Evolutionary conservation across 2,797 vertebrate genomes (phyloP).

Genomic region (Aviceda cuculoides): DNA sequence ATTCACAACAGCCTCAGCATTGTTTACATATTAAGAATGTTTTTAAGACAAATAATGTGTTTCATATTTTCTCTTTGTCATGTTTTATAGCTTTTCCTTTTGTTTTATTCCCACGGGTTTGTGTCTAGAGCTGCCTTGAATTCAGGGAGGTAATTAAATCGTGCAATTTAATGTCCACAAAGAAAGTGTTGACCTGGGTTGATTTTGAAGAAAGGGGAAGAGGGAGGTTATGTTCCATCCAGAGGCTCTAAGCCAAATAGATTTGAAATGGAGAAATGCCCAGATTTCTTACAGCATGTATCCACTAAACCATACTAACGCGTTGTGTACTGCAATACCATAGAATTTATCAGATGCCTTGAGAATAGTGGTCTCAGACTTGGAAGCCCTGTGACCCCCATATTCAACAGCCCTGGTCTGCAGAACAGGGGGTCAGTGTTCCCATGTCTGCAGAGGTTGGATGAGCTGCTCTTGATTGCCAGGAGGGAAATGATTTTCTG

Average conservation of each 20-base stretch:
- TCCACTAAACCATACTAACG: constrained; percentile 27
- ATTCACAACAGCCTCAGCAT: neutral
- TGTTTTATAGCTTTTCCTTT: constrained; percentile 24
- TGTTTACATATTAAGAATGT: constrained; percentile 7
- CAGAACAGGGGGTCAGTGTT: neutral
- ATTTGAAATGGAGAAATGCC: constrained; percentile 49
- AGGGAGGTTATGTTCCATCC: neutral
- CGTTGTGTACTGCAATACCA: constrained; percentile 12
- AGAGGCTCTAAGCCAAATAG: constrained; percentile 29
- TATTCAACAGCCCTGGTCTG: neutral
- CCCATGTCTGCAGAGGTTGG: neutral
- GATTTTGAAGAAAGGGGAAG: constrained; percentile 16
- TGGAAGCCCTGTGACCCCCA: neutral
- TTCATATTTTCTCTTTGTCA: neutral
- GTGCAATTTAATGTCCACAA: neutral
- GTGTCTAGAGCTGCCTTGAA: neutral
- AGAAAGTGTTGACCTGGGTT: constrained; percentile 4
- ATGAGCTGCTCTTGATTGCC: neutral
- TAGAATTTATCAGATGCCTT: neutral
- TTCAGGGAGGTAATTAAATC: neutral
- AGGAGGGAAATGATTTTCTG: neutral
- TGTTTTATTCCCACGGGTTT: neutral
- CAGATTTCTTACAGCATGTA: constrained; percentile 23
- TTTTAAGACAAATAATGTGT: neutral
- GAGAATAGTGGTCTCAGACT: neutral